These are phyloP conservation scores for Caenorhabditis sp. DNA, from an alignment of 2,888 invertebrate genomes.

Conservation along the genomic window DNA sequence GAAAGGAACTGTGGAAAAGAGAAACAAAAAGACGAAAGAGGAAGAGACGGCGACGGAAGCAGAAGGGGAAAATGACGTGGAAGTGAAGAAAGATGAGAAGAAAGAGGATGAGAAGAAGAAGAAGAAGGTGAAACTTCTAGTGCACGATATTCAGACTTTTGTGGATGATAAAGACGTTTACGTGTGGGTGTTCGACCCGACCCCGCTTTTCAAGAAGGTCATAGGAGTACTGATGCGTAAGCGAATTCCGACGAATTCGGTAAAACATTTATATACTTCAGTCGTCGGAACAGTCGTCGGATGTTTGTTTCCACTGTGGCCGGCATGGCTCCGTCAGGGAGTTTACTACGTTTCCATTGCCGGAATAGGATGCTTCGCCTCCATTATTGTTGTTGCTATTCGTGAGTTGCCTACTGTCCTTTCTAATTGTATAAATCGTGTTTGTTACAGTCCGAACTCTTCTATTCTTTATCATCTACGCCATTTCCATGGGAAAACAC, in stretches of 20 bases:
- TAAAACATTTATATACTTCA: conserved; percentile 79
- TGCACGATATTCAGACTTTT: conserved; percentile 95
- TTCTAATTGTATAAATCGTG: neutral
- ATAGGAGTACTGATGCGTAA: conserved; percentile 81
- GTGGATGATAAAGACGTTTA: conserved; percentile 87
- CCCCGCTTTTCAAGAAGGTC: conserved; percentile 81
- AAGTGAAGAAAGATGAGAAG: conserved; percentile 68
- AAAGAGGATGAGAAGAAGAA: conserved; percentile 76
- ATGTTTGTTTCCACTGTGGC: conserved; percentile 99
- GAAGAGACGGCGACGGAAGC: conserved; percentile 62
- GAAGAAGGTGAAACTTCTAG: conserved; percentile 91
- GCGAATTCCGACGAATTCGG: neutral
- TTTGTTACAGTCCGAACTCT: conserved; percentile 85
- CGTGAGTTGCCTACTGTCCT: conserved; percentile 79
- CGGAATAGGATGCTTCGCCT: conserved; percentile 93
- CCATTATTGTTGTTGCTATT: conserved; percentile 91
- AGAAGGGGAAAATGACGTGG: conserved; percentile 70
- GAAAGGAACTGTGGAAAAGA: conserved; percentile 73
- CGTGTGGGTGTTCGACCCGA: conserved; percentile 82
- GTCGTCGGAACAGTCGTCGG: conserved; percentile 94
- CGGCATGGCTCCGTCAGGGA: conserved; percentile 87
- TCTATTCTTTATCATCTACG: conserved; percentile 93
- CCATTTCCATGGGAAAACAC: conserved; percentile 89
- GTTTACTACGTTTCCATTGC: conserved; percentile 97
- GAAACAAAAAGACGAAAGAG: conserved; percentile 46